These are phyloP conservation scores for Achatina immaculata DNA, from an alignment of 1,140 invertebrate species.

Conservation along the genomic window DNA sequence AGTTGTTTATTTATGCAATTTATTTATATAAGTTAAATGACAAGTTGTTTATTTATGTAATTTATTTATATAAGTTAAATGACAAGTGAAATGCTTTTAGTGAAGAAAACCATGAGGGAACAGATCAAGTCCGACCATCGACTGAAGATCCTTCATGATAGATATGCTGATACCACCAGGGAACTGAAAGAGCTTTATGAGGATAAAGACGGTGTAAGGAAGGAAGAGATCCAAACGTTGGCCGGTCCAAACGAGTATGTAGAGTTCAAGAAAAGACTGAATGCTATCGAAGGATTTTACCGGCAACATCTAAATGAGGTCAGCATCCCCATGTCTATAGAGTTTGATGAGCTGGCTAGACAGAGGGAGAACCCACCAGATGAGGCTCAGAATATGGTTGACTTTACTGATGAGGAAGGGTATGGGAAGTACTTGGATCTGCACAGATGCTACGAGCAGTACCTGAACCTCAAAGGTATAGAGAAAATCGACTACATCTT, in stretches of 20 bases:
- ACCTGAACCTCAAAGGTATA: slow-evolving; percentile 96
- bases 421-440: slow-evolving; percentile 99
- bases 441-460: slow-evolving; percentile 97
- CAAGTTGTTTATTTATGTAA: neutral
- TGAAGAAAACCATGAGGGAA: slow-evolving; percentile 91
- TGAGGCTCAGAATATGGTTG: slow-evolving; percentile 83
- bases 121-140: slow-evolving; percentile 97
- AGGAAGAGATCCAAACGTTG: slow-evolving; percentile 93
- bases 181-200: slow-evolving; percentile 93
- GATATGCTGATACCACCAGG: slow-evolving; percentile 87
- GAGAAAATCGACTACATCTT: slow-evolving; percentile 97
- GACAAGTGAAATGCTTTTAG: slow-evolving; percentile 95
- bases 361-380: slow-evolving; percentile 88
- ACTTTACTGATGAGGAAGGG: slow-evolving; percentile 99
- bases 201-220: slow-evolving; percentile 94
- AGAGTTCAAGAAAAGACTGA: slow-evolving; percentile 95
- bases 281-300: slow-evolving; percentile 95
- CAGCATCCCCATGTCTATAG: slow-evolving; percentile 94
- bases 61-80: slow-evolving; percentile 72
- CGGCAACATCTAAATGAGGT: slow-evolving; percentile 94
- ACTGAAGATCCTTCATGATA: slow-evolving; percentile 89
- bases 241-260: slow-evolving; percentile 98
- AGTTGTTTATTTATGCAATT: neutral
- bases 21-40: neutral
- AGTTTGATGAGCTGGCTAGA: slow-evolving; percentile 95